Evolutionary conservation across 2,113 vertebrate genomes (phyloP), one percentile per base, ranked within the genome.

Genomic region (Nothoprocta perdicaria): DNA sequence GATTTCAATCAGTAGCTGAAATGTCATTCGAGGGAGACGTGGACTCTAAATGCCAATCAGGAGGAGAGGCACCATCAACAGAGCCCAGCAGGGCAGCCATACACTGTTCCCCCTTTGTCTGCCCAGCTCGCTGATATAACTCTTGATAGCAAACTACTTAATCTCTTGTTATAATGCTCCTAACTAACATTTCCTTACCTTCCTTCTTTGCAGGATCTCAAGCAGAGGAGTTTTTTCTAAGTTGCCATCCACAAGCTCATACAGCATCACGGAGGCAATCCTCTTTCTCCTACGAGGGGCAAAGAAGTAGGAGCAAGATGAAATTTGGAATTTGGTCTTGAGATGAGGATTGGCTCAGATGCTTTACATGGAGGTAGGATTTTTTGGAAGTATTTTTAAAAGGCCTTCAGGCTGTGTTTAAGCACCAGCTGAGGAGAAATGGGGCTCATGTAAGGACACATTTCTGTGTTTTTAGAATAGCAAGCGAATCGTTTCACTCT

Each of bases 1-100:
- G 68, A 97, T 92, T 94, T 95, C 78, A 95, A 96, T 94, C 92
- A 69, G 75, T 50, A 62, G 74, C 41, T 82, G 88, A 95, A 95
- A 95, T 91, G 88, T 93, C 94, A 88, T 71, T 92, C 72, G 52
- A 7, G 21, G 50, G 88, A 50, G 82, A 73, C 68, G 78, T 5
- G 68, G 69, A 58, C 81, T 77, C 71, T 85, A 80, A 94, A 95
- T 93, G 75, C 86, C 89, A 86, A 53, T 5, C 18, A 76, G 92
- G 50, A 91, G 29, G 80, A 91, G 88, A 83, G 84, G 62, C 62
- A 13, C 35, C 92, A 65, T 11, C 79, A 9, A 1, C 48, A 31
- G 4, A 31, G 79, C 53, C 43, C 94, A 95, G 92, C 71, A 1
- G 88, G 78, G 45, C 48, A 26, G 5, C 27, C 85, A 13, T 5